These are phyloP conservation scores for Drosophila suzukii DNA, from an alignment of 1,140 invertebrate species.

Conservation along the genomic window DNA sequence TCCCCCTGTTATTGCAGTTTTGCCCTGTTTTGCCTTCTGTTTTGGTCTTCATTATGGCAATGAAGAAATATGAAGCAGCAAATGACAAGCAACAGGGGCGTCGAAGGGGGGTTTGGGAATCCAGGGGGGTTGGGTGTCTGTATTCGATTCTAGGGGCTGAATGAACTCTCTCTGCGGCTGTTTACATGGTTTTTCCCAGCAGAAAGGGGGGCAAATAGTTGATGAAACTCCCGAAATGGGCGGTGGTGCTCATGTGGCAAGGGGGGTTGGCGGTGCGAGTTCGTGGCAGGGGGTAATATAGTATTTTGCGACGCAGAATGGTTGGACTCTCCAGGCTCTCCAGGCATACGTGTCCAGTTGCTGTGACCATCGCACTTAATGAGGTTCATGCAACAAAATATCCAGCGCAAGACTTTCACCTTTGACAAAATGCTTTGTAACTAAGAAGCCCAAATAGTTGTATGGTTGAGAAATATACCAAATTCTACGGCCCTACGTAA, in stretches of 20 bases:
- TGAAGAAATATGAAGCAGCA: conserved; percentile 70
- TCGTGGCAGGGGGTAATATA: conserved; percentile 18
- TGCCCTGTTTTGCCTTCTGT: conserved; percentile 7
- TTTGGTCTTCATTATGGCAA: conserved; percentile 45
- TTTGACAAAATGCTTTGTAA: not conserved
- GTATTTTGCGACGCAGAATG: conserved; percentile 45
- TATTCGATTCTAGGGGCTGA: not conserved
- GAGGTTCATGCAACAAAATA: conserved; percentile 20
- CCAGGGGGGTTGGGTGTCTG: not conserved
- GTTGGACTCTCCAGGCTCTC: conserved; percentile 18
- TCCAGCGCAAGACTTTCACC: not conserved
- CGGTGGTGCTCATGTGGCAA: not conserved
- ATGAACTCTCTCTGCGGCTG: conserved; percentile 12
- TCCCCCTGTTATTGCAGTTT: conserved; percentile 4
- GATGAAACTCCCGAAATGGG: not conserved
- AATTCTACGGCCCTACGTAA: no score
- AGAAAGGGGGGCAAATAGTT: not conserved
- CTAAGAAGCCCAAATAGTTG: no score
- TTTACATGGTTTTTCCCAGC: conserved; percentile 1
- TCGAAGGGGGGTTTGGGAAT: not conserved
- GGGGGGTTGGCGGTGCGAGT: no score
- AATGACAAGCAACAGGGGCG: conserved; percentile 43
- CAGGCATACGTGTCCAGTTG: conserved; percentile 23
- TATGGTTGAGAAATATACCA: no score
- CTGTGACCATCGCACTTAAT: not conserved